These are phyloP conservation scores for Glaucomys volans DNA, from an alignment of 2,113 vertebrate species.

Conservation along the genomic window DNA sequence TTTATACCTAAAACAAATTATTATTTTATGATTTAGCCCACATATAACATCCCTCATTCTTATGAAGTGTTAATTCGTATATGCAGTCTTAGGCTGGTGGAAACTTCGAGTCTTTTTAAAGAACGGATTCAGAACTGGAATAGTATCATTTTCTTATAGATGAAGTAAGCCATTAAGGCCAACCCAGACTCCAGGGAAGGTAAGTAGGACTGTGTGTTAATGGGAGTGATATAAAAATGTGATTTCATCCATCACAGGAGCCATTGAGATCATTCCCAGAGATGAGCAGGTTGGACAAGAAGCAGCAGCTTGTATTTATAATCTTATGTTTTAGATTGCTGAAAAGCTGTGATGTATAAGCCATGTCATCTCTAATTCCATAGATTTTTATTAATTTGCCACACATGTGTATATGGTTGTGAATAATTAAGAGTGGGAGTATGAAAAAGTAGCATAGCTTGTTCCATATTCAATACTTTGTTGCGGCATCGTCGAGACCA, in stretches of 20 bases:
- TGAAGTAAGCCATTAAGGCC: neutral
- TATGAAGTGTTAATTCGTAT: neutral
- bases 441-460: neutral
- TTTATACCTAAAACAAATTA: neutral
- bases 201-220: neutral
- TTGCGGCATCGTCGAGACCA: neutral
- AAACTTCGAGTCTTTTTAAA: neutral
- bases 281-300: neutral
- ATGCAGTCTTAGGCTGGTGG: neutral
- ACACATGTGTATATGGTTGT: neutral
- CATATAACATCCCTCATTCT: neutral
- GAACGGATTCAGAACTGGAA: neutral
- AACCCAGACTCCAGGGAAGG: neutral
- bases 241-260: neutral
- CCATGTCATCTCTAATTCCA: neutral
- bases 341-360: neutral
- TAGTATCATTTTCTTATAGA: neutral
- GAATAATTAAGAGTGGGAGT: neutral
- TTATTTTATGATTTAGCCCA: neutral
- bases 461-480: neutral
- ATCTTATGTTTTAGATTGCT: neutral
- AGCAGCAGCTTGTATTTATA: too few relatives aligned
- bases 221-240: neutral
- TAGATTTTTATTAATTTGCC: neutral
- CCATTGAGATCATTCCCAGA: neutral